phyloP scores from a whole-genome alignment of 2,888 invertebrate species.

The Chrysomela aeneicollis region DNA sequence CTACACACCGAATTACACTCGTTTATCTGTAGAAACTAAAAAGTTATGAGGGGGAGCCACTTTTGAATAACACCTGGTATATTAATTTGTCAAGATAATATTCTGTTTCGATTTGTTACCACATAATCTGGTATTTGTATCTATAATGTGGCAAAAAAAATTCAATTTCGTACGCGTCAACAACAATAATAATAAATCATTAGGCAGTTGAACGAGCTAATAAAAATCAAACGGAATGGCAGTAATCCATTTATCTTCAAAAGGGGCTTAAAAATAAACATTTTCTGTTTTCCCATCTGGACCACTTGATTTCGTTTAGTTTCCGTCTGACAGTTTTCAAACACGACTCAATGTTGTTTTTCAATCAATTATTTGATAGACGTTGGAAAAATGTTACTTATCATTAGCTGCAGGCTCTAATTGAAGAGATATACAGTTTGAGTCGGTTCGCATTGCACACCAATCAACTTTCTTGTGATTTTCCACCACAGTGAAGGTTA shows the following conservation, averaged over 20 bases:
- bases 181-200: constrained; percentile 15
- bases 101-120: too few species aligned
- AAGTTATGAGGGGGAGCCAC: too few species aligned
- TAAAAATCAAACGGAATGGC: constrained; percentile 9
- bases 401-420: background rate
- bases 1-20: too few species aligned
- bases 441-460: too few species aligned
- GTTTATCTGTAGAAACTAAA: too few species aligned
- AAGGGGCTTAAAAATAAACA: constrained; percentile 3
- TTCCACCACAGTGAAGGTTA: too few species aligned
- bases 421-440: too few species aligned
- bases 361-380: background rate
- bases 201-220: constrained; percentile 17
- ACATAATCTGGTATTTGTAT: background rate
- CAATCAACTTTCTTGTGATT: too few species aligned
- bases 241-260: constrained; percentile 15
- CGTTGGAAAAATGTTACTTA: background rate
- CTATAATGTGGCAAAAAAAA: background rate
- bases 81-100: too few species aligned
- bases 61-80: too few species aligned
- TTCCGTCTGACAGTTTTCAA: background rate
- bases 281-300: constrained; percentile 3
- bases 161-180: background rate
- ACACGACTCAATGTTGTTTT: constrained; percentile 1
- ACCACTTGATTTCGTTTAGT: background rate